Evolutionary conservation across 2,113 vertebrate species (phyloP), one percentile per base, ranked within the genome.

Genomic region (Pardalotus punctatus): DNA sequence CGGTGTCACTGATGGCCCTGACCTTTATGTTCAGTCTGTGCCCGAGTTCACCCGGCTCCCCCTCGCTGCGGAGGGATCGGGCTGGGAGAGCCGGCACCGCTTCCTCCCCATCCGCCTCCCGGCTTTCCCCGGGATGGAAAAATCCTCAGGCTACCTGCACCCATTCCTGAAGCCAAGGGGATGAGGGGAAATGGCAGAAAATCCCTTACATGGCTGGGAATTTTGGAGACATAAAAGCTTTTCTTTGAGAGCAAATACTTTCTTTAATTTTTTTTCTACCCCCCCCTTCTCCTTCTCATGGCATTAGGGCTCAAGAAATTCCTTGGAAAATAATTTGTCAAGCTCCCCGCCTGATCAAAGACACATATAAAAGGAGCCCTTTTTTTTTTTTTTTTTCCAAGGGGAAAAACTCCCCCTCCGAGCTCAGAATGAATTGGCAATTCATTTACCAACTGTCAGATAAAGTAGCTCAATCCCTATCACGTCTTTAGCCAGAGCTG

Each of bases 291-390:
- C 40, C 61, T 89, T 64, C 89, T 95, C 13, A 3, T 89, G 95
- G 97, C 88, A 97, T 97, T 97, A 97, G 54, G 95, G 89, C 92
- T 96, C 76, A 94, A 98, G 96, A 97, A 98, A 97, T 98, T 98
- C 98, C 97, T 97, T 14, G 47, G 94, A 98, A 98, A 98, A 98
- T 97, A 98, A 98, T 98, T 98, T 98, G 98, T 98, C 98, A 98
- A 98, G 81, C 79, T 81, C 81, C 87, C 76, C 36, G 76, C 83
- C 97, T 97, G 98, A 98, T 98, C 97, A 98, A 98, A 98, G 98
- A 96, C 96, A n/a, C 62, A 71, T 97, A 97, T 97, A 97, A 98
- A 98, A 98, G 93, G 88, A 93, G 67, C 65, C 18, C 77, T 96
- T 90, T 96, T 94, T 96, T 80, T 96, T 90, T 96, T 93, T 96